Evolutionary conservation across 2,888 invertebrate genomes (phyloP), one percentile per base, ranked within the genome.

Genomic region (Dilophus febrilis): DNA sequence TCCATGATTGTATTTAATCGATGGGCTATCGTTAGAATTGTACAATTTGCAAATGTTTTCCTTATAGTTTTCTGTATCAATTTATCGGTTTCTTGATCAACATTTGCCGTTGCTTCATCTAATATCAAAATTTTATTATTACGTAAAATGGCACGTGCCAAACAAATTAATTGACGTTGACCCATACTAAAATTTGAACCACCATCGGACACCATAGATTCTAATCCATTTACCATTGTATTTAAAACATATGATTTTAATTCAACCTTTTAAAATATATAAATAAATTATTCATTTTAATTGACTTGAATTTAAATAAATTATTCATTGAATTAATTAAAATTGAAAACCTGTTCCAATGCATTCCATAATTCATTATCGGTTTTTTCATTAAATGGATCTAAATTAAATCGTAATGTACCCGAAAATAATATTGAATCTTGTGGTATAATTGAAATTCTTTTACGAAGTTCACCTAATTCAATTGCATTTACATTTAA

Each of bases 1-100:
- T 91, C 90, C 65, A 92, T 90, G 29, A 92, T 82, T 0, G 90
- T 91, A 57, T 91, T 79, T 42, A 92, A 63, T 7, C 91, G 72
- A 65, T 92, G 91, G 4, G 91, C 91, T 27, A 92, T 87, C 0
- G 90, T 91, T 14, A 92, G 59, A 3, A 91, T 88, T 0, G 88
- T 88, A 57, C 87, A 90, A 31, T 77, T 64, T 1, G 68, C 66
- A 58, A 90, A 91, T 56, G 82, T 78, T 35, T 70, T 70, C 39
- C 86, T 68, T 35, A 90, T 86, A 0, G 87, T 85, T 49, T 70
- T 72, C 57, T 88, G 88, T 50, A 90, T 90, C 17, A 88, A 57
- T 12, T 72, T 70, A 55, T 88, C 88, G n/a, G 88, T 90, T 53
- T 77, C 74, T 43, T 78, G 81, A 61, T 2, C 13, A 14, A 90